Percentiles rank a stretch among this genome's conserved stretches.
Evolutionary conservation across 1,140 invertebrate species (phyloP).

Genomic region (Papilio helenus): DNA sequence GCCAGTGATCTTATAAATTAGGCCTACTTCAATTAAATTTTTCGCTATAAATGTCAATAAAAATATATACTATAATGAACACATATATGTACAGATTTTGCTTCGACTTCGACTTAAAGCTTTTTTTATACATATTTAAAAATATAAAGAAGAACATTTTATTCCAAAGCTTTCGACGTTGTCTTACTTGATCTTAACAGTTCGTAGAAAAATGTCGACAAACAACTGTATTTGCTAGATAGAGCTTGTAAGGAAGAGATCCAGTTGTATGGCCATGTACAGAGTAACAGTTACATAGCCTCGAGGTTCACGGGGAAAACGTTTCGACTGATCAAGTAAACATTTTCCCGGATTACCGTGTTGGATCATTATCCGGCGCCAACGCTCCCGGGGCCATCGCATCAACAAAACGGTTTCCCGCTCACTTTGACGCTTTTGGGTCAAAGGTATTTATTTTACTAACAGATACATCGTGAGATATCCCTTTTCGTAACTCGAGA

Average conservation of each 20-base stretch:
- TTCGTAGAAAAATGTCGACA: conserved; percentile 35
- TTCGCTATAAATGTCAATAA: neutral
- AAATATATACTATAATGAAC: neutral
- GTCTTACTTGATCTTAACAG: conserved; percentile 3
- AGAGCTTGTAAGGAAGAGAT: conserved; percentile 46
- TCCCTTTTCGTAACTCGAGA: conserved; percentile 55
- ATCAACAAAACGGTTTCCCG: conserved; percentile 56
- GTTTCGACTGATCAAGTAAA: conserved; percentile 60
- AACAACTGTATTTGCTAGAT: conserved; percentile 39
- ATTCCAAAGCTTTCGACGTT: neutral
- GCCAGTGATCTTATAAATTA: neutral
- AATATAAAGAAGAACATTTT: conserved; percentile 29
- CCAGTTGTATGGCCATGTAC: conserved; percentile 55
- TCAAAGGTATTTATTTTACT: conserved; percentile 72
- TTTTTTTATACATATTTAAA: neutral
- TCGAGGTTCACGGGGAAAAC: conserved; percentile 50
- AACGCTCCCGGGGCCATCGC: conserved; percentile 50
- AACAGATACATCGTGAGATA: conserved; percentile 61
- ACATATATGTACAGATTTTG: neutral
- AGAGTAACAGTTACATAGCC: conserved; percentile 62
- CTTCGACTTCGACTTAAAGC: neutral
- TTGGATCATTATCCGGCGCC: conserved; percentile 53
- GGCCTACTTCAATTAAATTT: neutral
- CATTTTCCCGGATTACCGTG: conserved; percentile 43
- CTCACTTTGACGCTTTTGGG: conserved; percentile 62